A percentile compares a stretch with the other conserved stretches of the same genome.
Conservation (phyloP, 2,113 vertebrate species). For the Crypturellus undulatus region DNA sequence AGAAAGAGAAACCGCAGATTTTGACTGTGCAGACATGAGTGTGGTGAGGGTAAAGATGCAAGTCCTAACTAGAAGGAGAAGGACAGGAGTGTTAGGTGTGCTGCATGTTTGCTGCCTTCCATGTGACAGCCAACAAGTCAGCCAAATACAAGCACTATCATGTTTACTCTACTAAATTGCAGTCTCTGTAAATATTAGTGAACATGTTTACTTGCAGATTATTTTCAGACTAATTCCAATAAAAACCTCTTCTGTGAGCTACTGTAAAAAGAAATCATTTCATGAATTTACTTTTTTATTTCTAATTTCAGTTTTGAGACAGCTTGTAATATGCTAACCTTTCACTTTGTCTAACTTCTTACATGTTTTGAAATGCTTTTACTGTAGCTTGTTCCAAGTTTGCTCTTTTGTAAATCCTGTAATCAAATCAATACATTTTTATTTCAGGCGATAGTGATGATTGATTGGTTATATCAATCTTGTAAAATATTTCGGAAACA, state of each 20-base stretch:
- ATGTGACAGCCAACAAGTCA: background rate
- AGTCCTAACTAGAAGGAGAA: background rate
- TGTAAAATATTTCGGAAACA: background rate
- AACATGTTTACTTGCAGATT: conserved; percentile 43
- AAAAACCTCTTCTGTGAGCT: background rate
- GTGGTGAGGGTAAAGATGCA: background rate
- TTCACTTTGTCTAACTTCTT: background rate
- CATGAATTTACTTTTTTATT: conserved; percentile 1
- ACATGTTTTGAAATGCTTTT: background rate
- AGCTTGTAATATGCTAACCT: background rate
- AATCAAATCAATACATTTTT: conserved; percentile 15
- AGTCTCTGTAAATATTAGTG: conserved; percentile 33
- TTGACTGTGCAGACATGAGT: background rate
- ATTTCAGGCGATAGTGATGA: background rate
- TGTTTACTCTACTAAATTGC: conserved; percentile 33
- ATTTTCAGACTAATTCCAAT: conserved; percentile 37
- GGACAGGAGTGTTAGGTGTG: background rate
- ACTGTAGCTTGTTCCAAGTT: background rate
- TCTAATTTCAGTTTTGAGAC: conserved; percentile 3
- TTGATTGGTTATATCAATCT: background rate
- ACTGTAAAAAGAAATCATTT: background rate
- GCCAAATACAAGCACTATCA: background rate
- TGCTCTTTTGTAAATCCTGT: background rate
- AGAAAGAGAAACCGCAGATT: background rate
- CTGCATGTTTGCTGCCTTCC: background rate